phyloP scores from a whole-genome alignment of 1,140 invertebrate species.

The Oppia nitens region DNA sequence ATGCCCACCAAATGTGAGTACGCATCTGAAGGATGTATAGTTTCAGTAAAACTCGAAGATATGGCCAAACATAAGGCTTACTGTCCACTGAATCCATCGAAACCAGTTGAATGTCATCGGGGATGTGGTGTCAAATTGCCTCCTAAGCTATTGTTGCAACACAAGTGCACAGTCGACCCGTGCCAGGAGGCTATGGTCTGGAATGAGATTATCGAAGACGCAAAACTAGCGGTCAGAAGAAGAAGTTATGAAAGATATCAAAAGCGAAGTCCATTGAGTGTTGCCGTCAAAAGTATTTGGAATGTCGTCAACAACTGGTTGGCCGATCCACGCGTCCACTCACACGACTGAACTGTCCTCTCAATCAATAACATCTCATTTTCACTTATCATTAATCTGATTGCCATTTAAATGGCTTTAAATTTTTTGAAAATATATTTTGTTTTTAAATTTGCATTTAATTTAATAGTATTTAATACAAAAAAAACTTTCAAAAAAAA shows the following conservation, averaged over 20 bases:
- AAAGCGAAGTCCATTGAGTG: neutral
- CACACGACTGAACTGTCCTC: neutral
- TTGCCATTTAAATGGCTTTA: too few species aligned
- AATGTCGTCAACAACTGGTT: conserved; percentile 8
- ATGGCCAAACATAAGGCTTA: conserved; percentile 62
- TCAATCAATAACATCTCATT: too few species aligned
- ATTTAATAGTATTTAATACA: too few species aligned
- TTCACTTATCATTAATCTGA: too few species aligned
- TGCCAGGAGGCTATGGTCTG: conserved; percentile 11
- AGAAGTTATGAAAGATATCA: conserved; percentile 6
- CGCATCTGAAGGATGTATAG: conserved; percentile 60
- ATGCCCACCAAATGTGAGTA: conserved; percentile 78
- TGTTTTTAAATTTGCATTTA: too few species aligned
- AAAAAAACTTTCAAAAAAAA: too few species aligned
- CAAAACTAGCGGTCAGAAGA: neutral
- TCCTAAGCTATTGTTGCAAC: neutral
- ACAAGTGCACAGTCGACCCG: conserved; percentile 4
- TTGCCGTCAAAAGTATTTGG: conserved; percentile 1
- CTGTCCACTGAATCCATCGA: conserved; percentile 82
- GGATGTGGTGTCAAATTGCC: conserved; percentile 71
- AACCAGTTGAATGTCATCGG: conserved; percentile 75
- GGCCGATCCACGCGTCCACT: conserved; percentile 2
- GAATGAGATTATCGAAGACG: conserved; percentile 9
- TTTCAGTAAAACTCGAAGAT: conserved; percentile 64
- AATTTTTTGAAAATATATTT: too few species aligned